Base-by-base conservation (phyloP, 2,113 vertebrate species). In the Zingel zingel region DNA sequence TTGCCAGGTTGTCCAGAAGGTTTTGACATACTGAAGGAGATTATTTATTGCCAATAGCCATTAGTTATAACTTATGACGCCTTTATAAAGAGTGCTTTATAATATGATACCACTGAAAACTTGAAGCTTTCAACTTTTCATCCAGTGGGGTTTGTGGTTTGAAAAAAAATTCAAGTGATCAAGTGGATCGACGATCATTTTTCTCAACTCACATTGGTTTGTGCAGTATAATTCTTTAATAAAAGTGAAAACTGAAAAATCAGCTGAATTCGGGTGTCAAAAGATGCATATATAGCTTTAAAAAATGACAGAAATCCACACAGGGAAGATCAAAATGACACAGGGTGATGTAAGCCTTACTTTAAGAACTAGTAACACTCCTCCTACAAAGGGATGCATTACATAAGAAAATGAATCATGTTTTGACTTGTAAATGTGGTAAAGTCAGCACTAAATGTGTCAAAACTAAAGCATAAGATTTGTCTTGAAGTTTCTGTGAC, bases 391-490 rank as follows among this genome's bases (percentile, higher is more conserved):
- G 18, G 62, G 62, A 67, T 27, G 27, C 43, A 51, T 82, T 74
- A 74, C 63, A 48, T 59, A 79, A 74, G 21, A 54, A 50, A 53
- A 16, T 25, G 23, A 77, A 78, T 51, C n/a, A 64, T 74, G 45
- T 68, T 78, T 36, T 2, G 5, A 33, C 67, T 30, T 33, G 62
- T 65, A 57, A 11, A 68, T 58, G 50, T 5, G 3, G 23, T 30
- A 48, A 45, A 77, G 64, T 33, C 30, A 33, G 25, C 53, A n/a
- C 8, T 48, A 39, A 58, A 36, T 58, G 13, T 58, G 50, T 36
- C 25, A 48, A 23, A 65, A 65, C 18, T 9, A 13, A 57, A 36
- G 14, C 19, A 8, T 19, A 54, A 6, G 13, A 48, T 72, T 47
- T 25, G 50, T 15, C 11, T 54, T 33, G 19, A 80, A 48, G 33